Evolutionary conservation across 1,140 invertebrate genomes (phyloP).

Genomic region (Planococcus citri): DNA sequence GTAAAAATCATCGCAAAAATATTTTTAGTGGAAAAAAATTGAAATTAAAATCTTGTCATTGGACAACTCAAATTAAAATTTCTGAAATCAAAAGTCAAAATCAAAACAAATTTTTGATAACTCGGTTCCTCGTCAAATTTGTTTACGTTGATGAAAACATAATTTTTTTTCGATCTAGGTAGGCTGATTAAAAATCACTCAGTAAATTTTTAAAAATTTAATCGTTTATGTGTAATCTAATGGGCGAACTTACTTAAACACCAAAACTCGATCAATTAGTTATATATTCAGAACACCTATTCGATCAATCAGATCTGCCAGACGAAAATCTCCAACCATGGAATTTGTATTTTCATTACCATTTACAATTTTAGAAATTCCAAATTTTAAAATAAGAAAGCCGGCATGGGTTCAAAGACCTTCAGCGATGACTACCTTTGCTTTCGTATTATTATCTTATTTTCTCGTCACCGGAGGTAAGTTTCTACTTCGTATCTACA

Average conservation of each 20-base stretch:
- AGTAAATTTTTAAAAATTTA: not conserved
- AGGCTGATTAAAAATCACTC: not conserved
- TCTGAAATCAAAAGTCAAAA: too few relatives aligned
- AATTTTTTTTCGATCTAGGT: not conserved
- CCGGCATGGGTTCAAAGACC: slow-evolving; percentile 85
- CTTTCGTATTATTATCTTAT: slow-evolving; percentile 81
- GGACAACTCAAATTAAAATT: too few relatives aligned
- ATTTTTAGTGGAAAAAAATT: too few relatives aligned
- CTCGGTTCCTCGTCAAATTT: too few relatives aligned
- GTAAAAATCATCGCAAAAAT: too few relatives aligned
- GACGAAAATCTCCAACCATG: slow-evolving; percentile 39
- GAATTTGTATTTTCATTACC: slow-evolving; percentile 66
- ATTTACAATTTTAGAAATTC: slow-evolving; percentile 72
- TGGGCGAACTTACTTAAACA: too few relatives aligned
- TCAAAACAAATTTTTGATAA: too few relatives aligned
- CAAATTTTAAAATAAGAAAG: slow-evolving; percentile 82
- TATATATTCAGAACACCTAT: too few relatives aligned
- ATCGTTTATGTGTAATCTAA: not conserved
- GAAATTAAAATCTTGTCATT: too few relatives aligned
- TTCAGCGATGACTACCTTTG: slow-evolving; percentile 85
- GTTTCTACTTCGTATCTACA: slow-evolving; percentile 28
- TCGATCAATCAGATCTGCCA: not conserved
- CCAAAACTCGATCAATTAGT: too few relatives aligned
- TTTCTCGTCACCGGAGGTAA: slow-evolving; percentile 96
- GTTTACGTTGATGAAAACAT: not conserved